Conservation (phyloP, 2,113 vertebrate species). For the Oryzias celebensis region DNA sequence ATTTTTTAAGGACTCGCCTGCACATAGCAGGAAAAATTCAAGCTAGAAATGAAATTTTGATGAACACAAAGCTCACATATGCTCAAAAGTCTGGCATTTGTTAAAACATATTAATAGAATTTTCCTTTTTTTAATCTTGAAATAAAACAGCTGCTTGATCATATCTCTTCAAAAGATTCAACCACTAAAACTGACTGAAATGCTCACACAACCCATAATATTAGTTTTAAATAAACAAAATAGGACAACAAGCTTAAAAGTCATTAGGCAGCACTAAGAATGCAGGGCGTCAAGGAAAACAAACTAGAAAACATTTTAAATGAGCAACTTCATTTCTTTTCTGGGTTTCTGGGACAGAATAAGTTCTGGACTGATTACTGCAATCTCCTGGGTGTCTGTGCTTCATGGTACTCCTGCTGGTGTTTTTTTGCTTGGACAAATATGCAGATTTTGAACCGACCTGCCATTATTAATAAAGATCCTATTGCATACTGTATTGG, state of each 20-base stretch:
- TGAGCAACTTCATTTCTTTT: conserved; percentile 13
- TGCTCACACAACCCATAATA: neutral
- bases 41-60: too few species aligned
- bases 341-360: conserved; percentile 47
- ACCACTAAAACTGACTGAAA: neutral
- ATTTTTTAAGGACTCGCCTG: too few species aligned
- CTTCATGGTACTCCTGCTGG: conserved; percentile 3
- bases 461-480: neutral
- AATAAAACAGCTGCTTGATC: too few species aligned
- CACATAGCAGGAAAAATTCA: too few species aligned
- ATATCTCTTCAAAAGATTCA: neutral
- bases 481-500: neutral
- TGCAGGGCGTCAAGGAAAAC: too few species aligned
- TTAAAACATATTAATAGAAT: too few species aligned
- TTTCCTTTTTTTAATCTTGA: too few species aligned
- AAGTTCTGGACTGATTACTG: neutral
- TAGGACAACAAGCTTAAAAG: too few species aligned
- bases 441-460: neutral
- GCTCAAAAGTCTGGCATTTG: too few species aligned
- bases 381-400: neutral
- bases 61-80: too few species aligned
- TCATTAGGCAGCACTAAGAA: too few species aligned
- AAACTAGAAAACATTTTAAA: neutral
- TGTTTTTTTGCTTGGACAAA: conserved; percentile 3
- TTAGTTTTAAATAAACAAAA: neutral